These are phyloP conservation scores for Hassar affinis DNA, from an alignment of 2,113 vertebrate genomes.

Conservation along the genomic window DNA sequence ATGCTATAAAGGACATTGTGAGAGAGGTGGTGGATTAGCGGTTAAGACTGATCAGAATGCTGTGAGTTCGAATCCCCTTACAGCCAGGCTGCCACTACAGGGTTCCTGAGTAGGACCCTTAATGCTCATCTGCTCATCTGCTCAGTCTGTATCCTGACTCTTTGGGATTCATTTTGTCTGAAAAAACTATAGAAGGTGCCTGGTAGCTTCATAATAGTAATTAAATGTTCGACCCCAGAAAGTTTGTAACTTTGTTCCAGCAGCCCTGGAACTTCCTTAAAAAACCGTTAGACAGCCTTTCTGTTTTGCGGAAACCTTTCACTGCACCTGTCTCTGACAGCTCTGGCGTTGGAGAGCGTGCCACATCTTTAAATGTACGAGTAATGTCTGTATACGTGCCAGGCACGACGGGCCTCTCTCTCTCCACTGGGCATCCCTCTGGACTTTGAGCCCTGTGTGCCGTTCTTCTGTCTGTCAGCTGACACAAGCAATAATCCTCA, in stretches of 20 bases:
- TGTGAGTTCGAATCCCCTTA: neutral
- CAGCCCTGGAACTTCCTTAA: too few species aligned
- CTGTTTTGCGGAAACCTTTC: neutral
- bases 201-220: neutral
- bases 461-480: constrained; percentile 70
- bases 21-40: neutral
- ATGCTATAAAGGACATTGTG: neutral
- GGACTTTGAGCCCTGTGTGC: constrained; percentile 62
- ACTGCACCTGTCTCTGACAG: neutral
- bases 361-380: constrained; percentile 13
- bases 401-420: constrained; percentile 46
- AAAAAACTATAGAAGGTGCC: neutral
- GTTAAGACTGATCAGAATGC: neutral
- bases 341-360: constrained; percentile 3
- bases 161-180: too few species aligned
- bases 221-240: neutral
- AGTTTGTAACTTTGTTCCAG: too few species aligned
- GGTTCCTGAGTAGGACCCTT: neutral
- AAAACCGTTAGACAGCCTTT: too few species aligned
- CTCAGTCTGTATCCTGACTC: neutral
- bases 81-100: neutral
- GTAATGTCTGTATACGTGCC: constrained; percentile 4
- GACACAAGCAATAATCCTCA: constrained; percentile 70
- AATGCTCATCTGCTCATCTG: neutral
- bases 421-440: constrained; percentile 59